Conservation (phyloP, 2,113 vertebrate genomes). For the Globicephala melas region DNA sequence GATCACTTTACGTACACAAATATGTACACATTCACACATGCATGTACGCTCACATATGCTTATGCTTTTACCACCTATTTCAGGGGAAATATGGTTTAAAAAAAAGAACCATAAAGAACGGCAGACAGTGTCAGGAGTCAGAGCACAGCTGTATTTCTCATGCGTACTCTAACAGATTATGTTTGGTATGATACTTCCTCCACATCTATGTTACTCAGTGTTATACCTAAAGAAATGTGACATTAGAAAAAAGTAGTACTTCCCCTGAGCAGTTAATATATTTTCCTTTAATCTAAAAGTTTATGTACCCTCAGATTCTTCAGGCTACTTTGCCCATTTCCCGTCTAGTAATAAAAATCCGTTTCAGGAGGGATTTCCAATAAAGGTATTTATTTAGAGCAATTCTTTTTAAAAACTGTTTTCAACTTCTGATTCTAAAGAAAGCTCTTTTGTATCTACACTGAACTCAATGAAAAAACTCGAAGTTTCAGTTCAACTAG, state of each 20-base stretch:
- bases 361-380: not conserved
- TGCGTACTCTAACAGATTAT: not conserved
- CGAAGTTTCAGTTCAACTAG: not conserved
- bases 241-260: not conserved
- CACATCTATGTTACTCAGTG: not conserved
- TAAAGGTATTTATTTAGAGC: not conserved
- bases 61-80: not conserved
- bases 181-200: not conserved
- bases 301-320: not conserved
- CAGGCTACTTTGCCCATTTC: not conserved
- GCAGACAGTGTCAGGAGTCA: not conserved
- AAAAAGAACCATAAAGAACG: not conserved
- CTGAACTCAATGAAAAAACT: not conserved
- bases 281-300: not conserved
- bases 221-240: not conserved
- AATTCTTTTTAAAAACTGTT: constrained; percentile 22
- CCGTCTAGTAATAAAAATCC: not conserved
- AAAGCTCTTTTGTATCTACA: not conserved
- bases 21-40: not conserved
- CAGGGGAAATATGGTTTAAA: not conserved
- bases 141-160: not conserved
- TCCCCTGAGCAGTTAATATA: not conserved
- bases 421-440: constrained; percentile 14
- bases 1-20: not conserved
- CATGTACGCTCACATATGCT: not conserved